Percentiles rank a stretch among this genome's conserved stretches.
Evolutionary conservation across 2,888 invertebrate species (phyloP).

Genomic region (Calliscelio sp.): DNA sequence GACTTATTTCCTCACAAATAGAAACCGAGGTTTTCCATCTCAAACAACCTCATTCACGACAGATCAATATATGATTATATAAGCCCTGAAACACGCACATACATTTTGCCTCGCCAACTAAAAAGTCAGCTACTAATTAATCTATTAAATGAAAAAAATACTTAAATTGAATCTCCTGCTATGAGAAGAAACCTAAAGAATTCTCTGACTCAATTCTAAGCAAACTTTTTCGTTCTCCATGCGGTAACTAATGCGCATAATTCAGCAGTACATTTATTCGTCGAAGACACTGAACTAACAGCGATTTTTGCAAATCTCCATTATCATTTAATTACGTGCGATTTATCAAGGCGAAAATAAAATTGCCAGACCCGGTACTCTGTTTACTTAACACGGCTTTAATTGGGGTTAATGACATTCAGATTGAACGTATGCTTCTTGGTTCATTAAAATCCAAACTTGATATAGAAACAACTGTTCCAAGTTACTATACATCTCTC

Average conservation of each 20-base stretch:
- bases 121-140: not conserved
- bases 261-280: too few relatives aligned
- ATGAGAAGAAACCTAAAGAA: too few relatives aligned
- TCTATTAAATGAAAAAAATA: too few relatives aligned
- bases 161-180: too few relatives aligned
- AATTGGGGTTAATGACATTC: conserved; percentile 46
- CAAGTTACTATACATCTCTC: conserved; percentile 7
- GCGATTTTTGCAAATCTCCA: not conserved
- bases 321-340: not conserved
- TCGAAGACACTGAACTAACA: not conserved
- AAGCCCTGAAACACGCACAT: not conserved
- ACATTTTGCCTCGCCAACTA: not conserved
- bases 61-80: conserved; percentile 13
- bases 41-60: not conserved
- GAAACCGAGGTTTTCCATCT: conserved; percentile 12
- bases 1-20: conserved; percentile 39
- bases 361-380: not conserved
- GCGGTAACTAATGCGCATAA: too few relatives aligned
- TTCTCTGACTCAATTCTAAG: too few relatives aligned
- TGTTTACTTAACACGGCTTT: conserved; percentile 28
- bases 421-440: conserved; percentile 17
- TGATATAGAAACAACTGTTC: conserved; percentile 35
- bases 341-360: conserved; percentile 24
- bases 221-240: too few relatives aligned
- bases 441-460: conserved; percentile 37